These are phyloP conservation scores for Centropristis striata DNA, from an alignment of 2,113 vertebrate genomes.

Conservation along the genomic window DNA sequence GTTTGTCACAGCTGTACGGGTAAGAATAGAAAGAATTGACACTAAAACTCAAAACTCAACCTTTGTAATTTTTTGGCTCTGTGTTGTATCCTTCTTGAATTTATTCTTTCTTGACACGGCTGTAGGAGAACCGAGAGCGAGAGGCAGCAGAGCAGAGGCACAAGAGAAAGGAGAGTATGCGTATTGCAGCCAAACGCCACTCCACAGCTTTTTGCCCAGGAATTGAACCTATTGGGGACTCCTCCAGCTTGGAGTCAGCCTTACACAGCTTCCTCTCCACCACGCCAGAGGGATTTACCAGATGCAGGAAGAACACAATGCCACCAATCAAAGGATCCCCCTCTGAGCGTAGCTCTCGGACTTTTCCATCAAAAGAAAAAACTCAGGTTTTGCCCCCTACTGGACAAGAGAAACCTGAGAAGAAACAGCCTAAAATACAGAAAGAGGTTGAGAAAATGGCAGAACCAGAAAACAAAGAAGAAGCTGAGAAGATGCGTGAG, in stretches of 20 bases:
- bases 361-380: neutral
- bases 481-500: constrained; percentile 50
- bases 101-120: neutral
- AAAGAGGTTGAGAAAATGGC: neutral
- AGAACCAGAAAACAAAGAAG: constrained; percentile 23
- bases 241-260: constrained; percentile 72
- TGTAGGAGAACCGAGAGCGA: constrained; percentile 84
- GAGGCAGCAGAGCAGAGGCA: constrained; percentile 75
- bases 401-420: constrained; percentile 23
- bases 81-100: neutral
- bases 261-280: constrained; percentile 79
- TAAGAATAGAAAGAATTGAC: constrained; percentile 30
- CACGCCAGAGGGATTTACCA: constrained; percentile 25
- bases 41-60: neutral
- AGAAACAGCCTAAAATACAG: constrained; percentile 43
- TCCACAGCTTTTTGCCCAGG: constrained; percentile 51
- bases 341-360: neutral
- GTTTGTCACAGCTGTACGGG: constrained; percentile 82
- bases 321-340: constrained; percentile 23
- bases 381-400: neutral
- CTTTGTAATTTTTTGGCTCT: neutral
- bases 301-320: constrained; percentile 54
- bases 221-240: neutral
- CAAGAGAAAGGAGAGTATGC: constrained; percentile 67
- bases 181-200: constrained; percentile 55